phyloP scores from a whole-genome alignment of 2,888 invertebrate species.

The Eristalis intricaria region DNA sequence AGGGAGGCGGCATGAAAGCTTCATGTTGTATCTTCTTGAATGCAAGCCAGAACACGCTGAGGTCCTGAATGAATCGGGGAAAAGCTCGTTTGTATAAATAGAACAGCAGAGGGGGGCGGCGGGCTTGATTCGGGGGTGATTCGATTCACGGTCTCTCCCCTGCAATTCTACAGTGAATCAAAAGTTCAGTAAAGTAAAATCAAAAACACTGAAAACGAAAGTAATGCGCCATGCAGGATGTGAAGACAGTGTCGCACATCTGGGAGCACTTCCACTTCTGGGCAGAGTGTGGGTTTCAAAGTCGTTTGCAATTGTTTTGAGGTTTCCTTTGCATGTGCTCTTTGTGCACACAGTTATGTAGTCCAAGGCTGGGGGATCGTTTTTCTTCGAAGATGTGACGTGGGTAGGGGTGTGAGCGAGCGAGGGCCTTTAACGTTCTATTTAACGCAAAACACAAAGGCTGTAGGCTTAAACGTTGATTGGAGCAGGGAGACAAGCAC shows the following conservation, averaged over 20 bases:
- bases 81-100: constrained; percentile 38
- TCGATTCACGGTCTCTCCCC: not conserved
- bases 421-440: too few species aligned
- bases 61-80: constrained; percentile 31
- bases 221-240: not conserved
- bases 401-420: too few species aligned
- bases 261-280: not conserved
- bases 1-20: constrained; percentile 30
- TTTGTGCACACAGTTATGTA: not conserved
- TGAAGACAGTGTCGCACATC: not conserved
- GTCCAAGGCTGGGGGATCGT: too few species aligned
- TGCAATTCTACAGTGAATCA: not conserved
- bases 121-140: not conserved
- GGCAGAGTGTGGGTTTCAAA: not conserved
- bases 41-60: not conserved
- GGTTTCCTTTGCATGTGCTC: not conserved
- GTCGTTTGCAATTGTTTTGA: not conserved
- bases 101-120: not conserved
- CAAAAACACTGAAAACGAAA: constrained; percentile 48
- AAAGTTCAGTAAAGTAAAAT: constrained; percentile 23
- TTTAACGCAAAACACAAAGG: too few species aligned
- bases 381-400: too few species aligned
- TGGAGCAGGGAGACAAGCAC: too few species aligned
- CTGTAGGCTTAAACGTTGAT: too few species aligned
- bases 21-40: not conserved